phyloP scores from a whole-genome alignment of 2,888 invertebrate genomes.

The Odontocerum albicorne region DNA sequence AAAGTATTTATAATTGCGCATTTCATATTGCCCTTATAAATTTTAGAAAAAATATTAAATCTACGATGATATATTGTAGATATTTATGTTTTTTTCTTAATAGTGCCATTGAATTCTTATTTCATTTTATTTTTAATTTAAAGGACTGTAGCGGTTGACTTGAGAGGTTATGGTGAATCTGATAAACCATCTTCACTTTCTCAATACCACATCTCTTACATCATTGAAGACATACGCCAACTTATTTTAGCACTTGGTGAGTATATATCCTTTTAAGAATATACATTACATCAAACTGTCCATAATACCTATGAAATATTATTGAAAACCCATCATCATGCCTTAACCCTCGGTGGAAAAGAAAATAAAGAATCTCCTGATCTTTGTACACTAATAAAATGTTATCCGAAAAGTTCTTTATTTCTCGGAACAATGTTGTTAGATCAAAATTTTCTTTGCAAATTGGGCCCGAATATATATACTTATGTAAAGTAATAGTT shows the following conservation, averaged over 20 bases:
- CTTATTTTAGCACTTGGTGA: slow-evolving; percentile 57
- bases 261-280: slow-evolving; percentile 9
- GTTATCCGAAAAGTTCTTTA: too few relatives aligned
- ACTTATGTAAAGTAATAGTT: too few relatives aligned
- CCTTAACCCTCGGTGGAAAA: too few relatives aligned
- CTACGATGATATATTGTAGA: background rate
- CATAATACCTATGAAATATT: too few relatives aligned
- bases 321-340: too few relatives aligned
- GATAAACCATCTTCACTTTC: slow-evolving; percentile 59
- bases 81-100: background rate
- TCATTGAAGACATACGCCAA: slow-evolving; percentile 63
- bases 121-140: slow-evolving; percentile 33
- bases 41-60: background rate
- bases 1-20: background rate
- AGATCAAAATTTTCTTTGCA: too few relatives aligned
- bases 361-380: too few relatives aligned
- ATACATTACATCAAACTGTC: background rate
- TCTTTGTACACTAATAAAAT: too few relatives aligned
- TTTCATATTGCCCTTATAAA: background rate
- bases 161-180: slow-evolving; percentile 71
- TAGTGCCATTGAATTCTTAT: background rate
- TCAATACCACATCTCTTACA: slow-evolving; percentile 53
- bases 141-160: slow-evolving; percentile 69
- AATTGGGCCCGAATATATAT: too few relatives aligned
- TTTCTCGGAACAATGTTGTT: too few relatives aligned